Percentiles rank a stretch among this genome's conserved stretches.
Evolutionary conservation across 2,888 invertebrate genomes (phyloP).

Genomic region (Lacanobia wlatinum): DNA sequence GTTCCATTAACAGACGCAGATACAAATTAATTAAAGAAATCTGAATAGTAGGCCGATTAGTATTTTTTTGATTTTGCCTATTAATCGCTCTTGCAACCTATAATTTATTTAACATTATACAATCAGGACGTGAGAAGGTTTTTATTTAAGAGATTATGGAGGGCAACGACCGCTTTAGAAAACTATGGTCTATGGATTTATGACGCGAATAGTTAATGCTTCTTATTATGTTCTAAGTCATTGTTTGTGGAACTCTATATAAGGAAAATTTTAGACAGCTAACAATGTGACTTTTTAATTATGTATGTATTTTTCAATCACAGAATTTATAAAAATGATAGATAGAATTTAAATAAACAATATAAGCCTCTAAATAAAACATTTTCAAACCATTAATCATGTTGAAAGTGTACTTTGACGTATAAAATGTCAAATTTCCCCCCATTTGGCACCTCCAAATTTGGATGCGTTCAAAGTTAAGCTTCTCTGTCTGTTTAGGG

Average conservation of each 20-base stretch:
- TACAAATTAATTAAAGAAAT: conserved; percentile 30
- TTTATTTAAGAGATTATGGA: conserved; percentile 38
- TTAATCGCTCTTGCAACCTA: conserved; percentile 50
- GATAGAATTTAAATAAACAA: no score
- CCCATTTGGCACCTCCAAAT: conserved; percentile 46
- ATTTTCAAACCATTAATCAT: not conserved
- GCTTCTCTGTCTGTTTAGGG: conserved; percentile 22
- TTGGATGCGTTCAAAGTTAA: conserved; percentile 38
- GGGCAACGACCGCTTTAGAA: conserved; percentile 24
- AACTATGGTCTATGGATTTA: conserved; percentile 10
- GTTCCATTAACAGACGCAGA: not conserved
- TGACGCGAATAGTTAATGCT: not conserved
- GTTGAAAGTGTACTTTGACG: not conserved
- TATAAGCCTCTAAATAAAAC: no score
- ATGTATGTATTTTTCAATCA: no score
- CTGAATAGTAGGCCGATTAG: conserved; percentile 24
- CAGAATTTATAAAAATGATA: no score
- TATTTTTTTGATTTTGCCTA: conserved; percentile 40
- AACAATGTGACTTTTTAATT: no score
- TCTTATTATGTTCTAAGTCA: not conserved
- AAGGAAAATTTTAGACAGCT: no score
- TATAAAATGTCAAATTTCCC: conserved; percentile 42
- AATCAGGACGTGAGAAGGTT: conserved; percentile 41
- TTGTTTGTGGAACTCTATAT: not conserved
- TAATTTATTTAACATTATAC: conserved; percentile 40